Evolutionary conservation across 64 coral and sea anemone species (phyloP).

Genomic region (Stylophora pistillata): DNA sequence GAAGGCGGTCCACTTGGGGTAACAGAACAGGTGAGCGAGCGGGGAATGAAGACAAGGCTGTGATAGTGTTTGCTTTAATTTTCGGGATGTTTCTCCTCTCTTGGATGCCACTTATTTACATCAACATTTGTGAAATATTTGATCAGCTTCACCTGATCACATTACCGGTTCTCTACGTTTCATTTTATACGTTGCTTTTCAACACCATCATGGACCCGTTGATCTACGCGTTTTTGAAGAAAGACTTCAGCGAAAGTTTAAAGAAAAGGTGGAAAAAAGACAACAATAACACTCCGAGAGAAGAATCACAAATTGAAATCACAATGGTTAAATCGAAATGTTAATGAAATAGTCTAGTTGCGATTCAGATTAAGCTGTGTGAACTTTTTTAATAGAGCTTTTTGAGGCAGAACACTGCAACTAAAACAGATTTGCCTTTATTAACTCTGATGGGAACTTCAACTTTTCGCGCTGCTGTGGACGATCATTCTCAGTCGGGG

Average conservation of each 20-base stretch:
- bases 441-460: too few species aligned
- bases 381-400: too few species aligned
- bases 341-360: too few species aligned
- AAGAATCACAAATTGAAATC: conserved; percentile 3
- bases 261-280: conserved; percentile 55
- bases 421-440: too few species aligned
- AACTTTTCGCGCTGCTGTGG: too few species aligned
- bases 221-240: conserved; percentile 85
- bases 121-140: conserved; percentile 77
- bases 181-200: conserved; percentile 81
- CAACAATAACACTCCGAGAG: neutral
- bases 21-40: conserved; percentile 88
- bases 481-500: too few species aligned
- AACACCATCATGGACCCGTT: conserved; percentile 84
- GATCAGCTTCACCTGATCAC: conserved; percentile 58
- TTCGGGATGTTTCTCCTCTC: conserved; percentile 85
- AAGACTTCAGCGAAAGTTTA: conserved; percentile 77
- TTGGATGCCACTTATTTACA: conserved; percentile 85
- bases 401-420: too few species aligned
- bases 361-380: too few species aligned
- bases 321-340: neutral
- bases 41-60: conserved; percentile 88
- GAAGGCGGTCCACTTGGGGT: conserved; percentile 68
- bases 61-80: conserved; percentile 79
- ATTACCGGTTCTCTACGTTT: conserved; percentile 48